A percentile compares a stretch with the other conserved stretches of the same genome.
Conservation (phyloP, 2,888 invertebrate genomes). For the Coelopa pilipes region DNA sequence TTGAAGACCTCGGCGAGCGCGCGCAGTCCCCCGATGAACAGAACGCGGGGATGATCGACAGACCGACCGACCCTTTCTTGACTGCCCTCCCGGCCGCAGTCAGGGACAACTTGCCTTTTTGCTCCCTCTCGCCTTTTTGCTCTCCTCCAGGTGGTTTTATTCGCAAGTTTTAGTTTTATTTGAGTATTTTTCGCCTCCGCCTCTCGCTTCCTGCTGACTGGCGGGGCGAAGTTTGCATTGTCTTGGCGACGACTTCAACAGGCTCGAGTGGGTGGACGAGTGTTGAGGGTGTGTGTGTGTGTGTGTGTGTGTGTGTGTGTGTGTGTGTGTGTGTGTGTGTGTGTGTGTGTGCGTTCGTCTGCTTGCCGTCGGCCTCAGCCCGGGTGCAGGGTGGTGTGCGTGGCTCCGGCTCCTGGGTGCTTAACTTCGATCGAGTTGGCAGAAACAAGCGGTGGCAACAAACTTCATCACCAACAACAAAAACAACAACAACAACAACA, state of each 20-base stretch:
- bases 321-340: background rate
- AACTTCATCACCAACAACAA: background rate
- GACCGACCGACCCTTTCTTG: no score
- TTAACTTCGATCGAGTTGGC: conserved; percentile 18
- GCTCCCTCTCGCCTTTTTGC: background rate
- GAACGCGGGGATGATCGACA: no score
- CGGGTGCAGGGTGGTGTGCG: no score
- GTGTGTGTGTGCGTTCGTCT: no score
- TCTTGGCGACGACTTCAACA: background rate
- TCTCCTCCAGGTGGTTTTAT: background rate
- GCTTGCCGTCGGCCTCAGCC: no score
- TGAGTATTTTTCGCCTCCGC: background rate
- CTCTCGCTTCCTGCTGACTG: background rate
- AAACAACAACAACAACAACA: background rate
- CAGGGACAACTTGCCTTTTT: no score
- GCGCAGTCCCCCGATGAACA: no score
- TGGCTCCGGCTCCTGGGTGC: no score
- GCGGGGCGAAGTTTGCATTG: background rate
- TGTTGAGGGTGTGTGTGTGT: background rate
- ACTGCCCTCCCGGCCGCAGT: no score
- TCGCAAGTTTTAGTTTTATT: no score
- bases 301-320: background rate
- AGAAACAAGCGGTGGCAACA: background rate
- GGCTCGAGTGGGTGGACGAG: background rate
- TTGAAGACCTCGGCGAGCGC: no score